Percentiles rank a stretch among this genome's conserved stretches.
phyloP scores from a whole-genome alignment of 2,113 vertebrate genomes.

The Crotalus viridis region DNA sequence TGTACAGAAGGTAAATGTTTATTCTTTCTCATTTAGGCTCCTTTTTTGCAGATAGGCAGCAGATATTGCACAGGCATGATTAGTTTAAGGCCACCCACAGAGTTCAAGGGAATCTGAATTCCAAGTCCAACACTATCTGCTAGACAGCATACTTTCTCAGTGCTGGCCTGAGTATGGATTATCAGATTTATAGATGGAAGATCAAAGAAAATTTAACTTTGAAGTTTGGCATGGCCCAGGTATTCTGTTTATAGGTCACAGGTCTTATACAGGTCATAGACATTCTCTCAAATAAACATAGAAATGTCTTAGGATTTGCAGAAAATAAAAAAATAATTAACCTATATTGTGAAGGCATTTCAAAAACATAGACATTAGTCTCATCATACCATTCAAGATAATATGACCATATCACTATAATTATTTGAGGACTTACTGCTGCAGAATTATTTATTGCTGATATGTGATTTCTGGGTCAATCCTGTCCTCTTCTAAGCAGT shows the following conservation, averaged over 20 bases:
- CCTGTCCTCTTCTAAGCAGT: background rate
- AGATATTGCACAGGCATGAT: background rate
- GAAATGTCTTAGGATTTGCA: background rate
- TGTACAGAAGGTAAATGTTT: background rate
- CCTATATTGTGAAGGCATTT: background rate
- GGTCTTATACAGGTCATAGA: background rate
- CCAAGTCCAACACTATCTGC: conserved; percentile 14
- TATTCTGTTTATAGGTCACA: background rate
- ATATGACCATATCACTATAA: background rate
- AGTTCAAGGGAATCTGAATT: conserved; percentile 27
- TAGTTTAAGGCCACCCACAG: conserved; percentile 22
- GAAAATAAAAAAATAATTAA: background rate
- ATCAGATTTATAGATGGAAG: conserved; percentile 15
- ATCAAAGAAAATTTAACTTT: conserved; percentile 10
- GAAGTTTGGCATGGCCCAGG: conserved; percentile 7
- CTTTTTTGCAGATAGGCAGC: background rate
- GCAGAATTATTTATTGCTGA: background rate
- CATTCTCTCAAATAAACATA: background rate
- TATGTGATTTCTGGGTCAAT: background rate
- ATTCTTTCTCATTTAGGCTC: background rate
- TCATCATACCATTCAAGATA: background rate
- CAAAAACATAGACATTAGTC: background rate
- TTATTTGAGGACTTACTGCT: background rate
- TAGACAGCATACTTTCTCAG: conserved; percentile 8
- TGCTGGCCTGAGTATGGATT: background rate